Conservation (phyloP, 1,140 invertebrate genomes). For the Rhynchophorus ferrugineus region DNA sequence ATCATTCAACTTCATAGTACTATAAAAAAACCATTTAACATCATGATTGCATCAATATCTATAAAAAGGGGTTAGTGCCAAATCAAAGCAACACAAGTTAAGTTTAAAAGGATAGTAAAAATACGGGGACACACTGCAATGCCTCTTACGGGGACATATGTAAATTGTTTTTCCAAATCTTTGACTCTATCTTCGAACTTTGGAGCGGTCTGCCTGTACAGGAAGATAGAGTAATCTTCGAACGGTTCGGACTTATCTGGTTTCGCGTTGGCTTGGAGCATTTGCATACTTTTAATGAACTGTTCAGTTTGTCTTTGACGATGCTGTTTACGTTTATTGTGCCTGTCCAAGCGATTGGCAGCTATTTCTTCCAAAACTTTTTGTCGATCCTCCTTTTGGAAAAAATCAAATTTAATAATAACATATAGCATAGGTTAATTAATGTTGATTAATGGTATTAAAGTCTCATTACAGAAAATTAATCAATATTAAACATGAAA, state of each 20-base stretch:
- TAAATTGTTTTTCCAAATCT: constrained; percentile 63
- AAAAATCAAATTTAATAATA: constrained; percentile 2
- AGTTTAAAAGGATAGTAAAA: not conserved
- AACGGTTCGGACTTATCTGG: constrained; percentile 50
- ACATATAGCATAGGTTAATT: not conserved
- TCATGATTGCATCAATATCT: too few species aligned
- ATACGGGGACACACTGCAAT: constrained; percentile 20
- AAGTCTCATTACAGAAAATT: too few species aligned
- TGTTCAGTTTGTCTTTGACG: constrained; percentile 62
- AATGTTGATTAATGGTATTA: not conserved
- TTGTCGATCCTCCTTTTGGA: constrained; percentile 55
- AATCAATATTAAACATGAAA: too few species aligned
- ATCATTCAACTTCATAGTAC: too few species aligned
- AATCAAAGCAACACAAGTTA: not conserved
- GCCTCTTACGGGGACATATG: constrained; percentile 64
- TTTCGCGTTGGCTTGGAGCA: constrained; percentile 60
- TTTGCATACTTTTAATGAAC: constrained; percentile 70
- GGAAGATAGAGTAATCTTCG: constrained; percentile 67
- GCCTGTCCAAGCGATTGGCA: constrained; percentile 56
- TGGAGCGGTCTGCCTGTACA: constrained; percentile 64
- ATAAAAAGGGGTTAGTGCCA: constrained; percentile 1
- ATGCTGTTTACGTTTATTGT: constrained; percentile 56
- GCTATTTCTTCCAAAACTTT: constrained; percentile 60
- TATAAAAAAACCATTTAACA: too few species aligned
- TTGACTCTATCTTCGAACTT: constrained; percentile 71